Base-by-base conservation (phyloP, 2,888 invertebrate species). In the Cryptocephalus moraei region DNA sequence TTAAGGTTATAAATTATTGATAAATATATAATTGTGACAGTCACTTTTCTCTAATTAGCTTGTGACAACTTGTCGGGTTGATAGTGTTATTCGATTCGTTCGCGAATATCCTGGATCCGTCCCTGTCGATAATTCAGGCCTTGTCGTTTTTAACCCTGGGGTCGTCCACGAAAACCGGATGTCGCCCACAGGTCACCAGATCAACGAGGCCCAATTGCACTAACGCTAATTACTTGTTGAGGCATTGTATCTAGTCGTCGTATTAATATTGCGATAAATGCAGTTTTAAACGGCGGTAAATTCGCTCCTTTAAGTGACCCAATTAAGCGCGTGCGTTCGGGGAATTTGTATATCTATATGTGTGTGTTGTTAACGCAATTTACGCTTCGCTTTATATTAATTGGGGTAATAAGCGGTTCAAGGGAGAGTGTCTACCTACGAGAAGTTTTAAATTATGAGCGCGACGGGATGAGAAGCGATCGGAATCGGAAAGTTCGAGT, bases 101-200 rank as follows among this genome's bases (percentile, higher is more conserved):
- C 13, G 33, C n/a, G 14, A n/a, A 2, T 8, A 11, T 33, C 14
- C 33, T n/a, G 8, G 39, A 9, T 11, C 43, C 31, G 39, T 11
- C 39, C 43, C 32, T 33, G 32, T n/a, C 43, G 34, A 38, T 40
- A 31, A 22, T 22, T 22, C 22, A 22, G 22, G 22, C 22, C 22
- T 6, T 22, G 36, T 40, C 33, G 40, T 32, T 38, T 33, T 32
- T 44, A 44, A 46, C 46, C 49, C 48, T 42, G 43, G 41, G 49
- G 49, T 49, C 46, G 36, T 33, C 36, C 34, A 2, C 22, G 46
- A 49, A 49, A 44, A 43, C 49, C 49, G 49, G 49, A 49, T 49
- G 46, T 49, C 49, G 49, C 49, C 44, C 49, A 49, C 46, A 36
- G 49, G 46, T 49, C 49, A 49, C 49, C 39, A 41, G 49, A 49